phyloP scores from a whole-genome alignment of 2,888 invertebrate genomes.

The Drosophila planitibia region DNA sequence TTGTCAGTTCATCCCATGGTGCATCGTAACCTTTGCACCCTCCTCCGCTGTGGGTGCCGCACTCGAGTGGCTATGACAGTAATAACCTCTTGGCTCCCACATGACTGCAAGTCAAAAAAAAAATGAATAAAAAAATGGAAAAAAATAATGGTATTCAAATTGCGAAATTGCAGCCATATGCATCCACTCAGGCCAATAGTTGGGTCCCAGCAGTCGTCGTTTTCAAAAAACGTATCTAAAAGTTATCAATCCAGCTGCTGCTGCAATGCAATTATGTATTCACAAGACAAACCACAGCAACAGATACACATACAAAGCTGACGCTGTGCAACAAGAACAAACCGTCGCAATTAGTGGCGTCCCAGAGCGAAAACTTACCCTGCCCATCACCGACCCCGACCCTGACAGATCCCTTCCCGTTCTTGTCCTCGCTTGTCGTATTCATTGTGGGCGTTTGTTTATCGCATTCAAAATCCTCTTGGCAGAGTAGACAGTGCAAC shows the following conservation, averaged over 20 bases:
- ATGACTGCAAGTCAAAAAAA: constrained; percentile 43
- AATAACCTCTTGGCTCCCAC: constrained; percentile 75
- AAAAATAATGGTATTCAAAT: constrained; percentile 62
- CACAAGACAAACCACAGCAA: constrained; percentile 25
- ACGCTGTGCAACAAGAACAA: constrained; percentile 47
- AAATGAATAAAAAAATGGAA: constrained; percentile 26
- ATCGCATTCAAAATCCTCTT: constrained; percentile 39
- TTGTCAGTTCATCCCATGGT: background rate
- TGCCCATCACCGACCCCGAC: constrained; percentile 1
- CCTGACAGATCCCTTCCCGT: background rate
- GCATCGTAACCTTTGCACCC: background rate
- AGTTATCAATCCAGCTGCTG: constrained; percentile 21
- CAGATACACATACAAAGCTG: constrained; percentile 2
- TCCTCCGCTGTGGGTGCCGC: constrained; percentile 48
- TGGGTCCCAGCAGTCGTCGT: constrained; percentile 4
- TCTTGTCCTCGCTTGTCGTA: constrained; percentile 1
- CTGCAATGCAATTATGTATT: constrained; percentile 45
- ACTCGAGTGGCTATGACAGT: constrained; percentile 73
- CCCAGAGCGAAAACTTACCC: constrained; percentile 71
- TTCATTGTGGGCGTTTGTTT: constrained; percentile 58
- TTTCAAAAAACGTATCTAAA: constrained; percentile 22
- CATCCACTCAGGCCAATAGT: constrained; percentile 31
- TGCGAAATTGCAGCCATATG: constrained; percentile 48
- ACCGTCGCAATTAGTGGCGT: constrained; percentile 71
- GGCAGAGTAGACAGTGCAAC: constrained; percentile 34